These are phyloP conservation scores for Pollachius pollachius DNA, from an alignment of 2,113 vertebrate genomes.

Conservation along the genomic window DNA sequence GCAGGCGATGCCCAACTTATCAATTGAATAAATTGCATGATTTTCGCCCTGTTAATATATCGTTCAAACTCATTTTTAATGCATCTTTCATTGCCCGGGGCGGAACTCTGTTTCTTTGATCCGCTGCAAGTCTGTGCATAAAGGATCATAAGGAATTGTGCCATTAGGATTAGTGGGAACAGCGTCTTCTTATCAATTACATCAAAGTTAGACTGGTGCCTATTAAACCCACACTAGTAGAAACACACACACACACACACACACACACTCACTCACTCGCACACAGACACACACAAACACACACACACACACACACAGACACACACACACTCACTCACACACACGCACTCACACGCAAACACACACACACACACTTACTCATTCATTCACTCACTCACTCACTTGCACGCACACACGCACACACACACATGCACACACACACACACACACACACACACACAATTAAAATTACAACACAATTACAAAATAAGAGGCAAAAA, in stretches of 20 bases:
- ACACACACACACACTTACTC: no score
- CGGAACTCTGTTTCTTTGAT: slow-evolving; percentile 75
- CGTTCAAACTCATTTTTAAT: slow-evolving; percentile 74
- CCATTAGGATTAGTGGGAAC: slow-evolving; percentile 72
- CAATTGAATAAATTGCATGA: slow-evolving; percentile 70
- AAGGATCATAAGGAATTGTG: slow-evolving; percentile 79
- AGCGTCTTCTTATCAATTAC: slow-evolving; percentile 76
- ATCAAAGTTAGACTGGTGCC: slow-evolving; percentile 72
- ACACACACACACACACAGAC: not conserved
- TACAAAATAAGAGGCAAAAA: no score
- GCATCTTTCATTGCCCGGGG: slow-evolving; percentile 69
- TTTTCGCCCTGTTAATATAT: slow-evolving; percentile 73
- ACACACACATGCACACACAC: no score
- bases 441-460: no score
- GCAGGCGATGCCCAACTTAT: slow-evolving; percentile 57
- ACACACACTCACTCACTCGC: slow-evolving; percentile 10
- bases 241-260: slow-evolving; percentile 39
- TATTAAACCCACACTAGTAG: slow-evolving; percentile 60
- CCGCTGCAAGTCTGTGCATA: slow-evolving; percentile 71
- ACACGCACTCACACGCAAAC: no score
- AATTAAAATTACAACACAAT: no score
- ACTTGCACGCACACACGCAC: no score
- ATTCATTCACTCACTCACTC: no score
- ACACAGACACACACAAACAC: not conserved
- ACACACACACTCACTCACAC: slow-evolving; percentile 1